Conservation (phyloP, 2,113 vertebrate species). For the Peromyscus maniculatus region DNA sequence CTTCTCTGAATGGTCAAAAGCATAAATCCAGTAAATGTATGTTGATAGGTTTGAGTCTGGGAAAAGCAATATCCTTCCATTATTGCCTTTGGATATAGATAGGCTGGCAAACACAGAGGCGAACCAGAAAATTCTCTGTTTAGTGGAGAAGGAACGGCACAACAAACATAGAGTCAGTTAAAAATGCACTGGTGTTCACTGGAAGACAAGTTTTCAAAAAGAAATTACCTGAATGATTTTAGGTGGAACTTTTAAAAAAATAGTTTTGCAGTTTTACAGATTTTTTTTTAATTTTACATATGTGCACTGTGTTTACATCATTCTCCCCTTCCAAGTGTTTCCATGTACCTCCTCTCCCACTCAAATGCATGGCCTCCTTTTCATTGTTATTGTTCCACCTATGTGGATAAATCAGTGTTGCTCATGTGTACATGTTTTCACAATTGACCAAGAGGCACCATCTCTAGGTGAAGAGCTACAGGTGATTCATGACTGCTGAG, state of each 20-base stretch:
- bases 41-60: conserved; percentile 61
- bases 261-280: background rate
- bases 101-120: background rate
- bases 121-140: conserved; percentile 31
- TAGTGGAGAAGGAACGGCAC: background rate
- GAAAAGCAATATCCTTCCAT: conserved; percentile 64
- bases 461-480: background rate
- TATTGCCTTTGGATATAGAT: conserved; percentile 25
- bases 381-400: background rate
- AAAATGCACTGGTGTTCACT: background rate
- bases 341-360: background rate
- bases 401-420: background rate
- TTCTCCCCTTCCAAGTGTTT: background rate
- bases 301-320: background rate
- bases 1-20: conserved; percentile 61
- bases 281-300: background rate
- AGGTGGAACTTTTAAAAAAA: background rate
- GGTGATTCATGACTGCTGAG: background rate
- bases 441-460: background rate
- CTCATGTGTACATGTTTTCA: background rate
- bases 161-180: background rate
- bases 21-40: conserved; percentile 70
- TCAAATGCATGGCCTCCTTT: background rate
- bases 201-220: background rate
- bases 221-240: conserved; percentile 6